Evolutionary conservation across 2,113 vertebrate genomes (phyloP).

Genomic region (Gyps fulvus): DNA sequence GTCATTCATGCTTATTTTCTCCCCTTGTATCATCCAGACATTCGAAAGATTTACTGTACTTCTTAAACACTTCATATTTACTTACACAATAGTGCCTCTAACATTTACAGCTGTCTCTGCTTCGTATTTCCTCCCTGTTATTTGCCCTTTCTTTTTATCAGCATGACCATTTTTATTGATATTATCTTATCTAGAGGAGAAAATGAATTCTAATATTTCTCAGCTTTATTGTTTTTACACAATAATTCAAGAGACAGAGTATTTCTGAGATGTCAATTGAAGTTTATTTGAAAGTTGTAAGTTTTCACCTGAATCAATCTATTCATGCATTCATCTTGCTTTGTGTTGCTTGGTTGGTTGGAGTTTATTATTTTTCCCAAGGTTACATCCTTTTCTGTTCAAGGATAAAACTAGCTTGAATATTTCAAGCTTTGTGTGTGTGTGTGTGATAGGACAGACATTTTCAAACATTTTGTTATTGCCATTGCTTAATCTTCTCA

Average conservation of each 20-base stretch:
- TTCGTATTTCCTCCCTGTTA: background rate
- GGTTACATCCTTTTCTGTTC: fast-evolving
- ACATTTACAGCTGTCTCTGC: background rate
- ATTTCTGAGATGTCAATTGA: background rate
- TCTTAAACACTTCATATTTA: background rate
- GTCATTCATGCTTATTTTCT: background rate
- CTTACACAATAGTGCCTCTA: background rate
- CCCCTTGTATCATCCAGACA: background rate
- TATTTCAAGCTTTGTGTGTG: background rate
- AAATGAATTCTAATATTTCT: background rate
- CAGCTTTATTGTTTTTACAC: background rate
- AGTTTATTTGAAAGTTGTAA: background rate
- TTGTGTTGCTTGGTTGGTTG: background rate
- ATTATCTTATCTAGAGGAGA: background rate
- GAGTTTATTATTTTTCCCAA: background rate
- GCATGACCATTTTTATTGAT: background rate
- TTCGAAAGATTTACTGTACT: background rate
- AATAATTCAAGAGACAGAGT: background rate
- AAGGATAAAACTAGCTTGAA: background rate
- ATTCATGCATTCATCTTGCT: background rate
- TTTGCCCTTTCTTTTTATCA: background rate
- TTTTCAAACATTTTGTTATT: background rate
- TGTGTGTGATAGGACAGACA: background rate
- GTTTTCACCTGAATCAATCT: background rate
- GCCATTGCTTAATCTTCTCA: background rate